Evolutionary conservation across 2,888 invertebrate species (phyloP).

Genomic region (Diloba caeruleocephala): DNA sequence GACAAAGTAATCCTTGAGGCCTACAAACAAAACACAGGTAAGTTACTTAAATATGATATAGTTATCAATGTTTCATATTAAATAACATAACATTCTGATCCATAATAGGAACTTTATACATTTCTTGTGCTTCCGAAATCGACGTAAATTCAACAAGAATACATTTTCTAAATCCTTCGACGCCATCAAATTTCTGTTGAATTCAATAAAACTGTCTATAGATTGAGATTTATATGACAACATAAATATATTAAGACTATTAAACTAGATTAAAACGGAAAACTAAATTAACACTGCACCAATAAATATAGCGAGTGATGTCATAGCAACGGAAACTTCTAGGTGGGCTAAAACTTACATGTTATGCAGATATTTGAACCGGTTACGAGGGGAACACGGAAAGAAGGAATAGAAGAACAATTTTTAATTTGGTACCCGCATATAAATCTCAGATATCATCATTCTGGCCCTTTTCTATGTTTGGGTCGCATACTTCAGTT

Average conservation of each 20-base stretch:
- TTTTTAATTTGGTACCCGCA: no score
- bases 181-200: background rate
- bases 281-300: constrained; percentile 40
- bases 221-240: constrained; percentile 28
- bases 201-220: constrained; percentile 3
- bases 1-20: no score
- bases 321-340: constrained; percentile 42
- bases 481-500: no score
- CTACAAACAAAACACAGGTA: no score
- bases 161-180: background rate
- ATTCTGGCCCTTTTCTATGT: no score
- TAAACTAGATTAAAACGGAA: constrained; percentile 51
- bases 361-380: constrained; percentile 40
- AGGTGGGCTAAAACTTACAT: constrained; percentile 35
- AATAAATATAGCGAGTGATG: constrained; percentile 49
- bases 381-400: constrained; percentile 1
- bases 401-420: constrained; percentile 7
- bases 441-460: no score
- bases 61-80: no score
- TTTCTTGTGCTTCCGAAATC: no score
- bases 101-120: no score
- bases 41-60: no score
- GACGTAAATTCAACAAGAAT: background rate
- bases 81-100: no score
- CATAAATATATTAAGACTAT: constrained; percentile 25